A percentile compares a stretch with the other conserved stretches of the same genome.
Evolutionary conservation across 1,140 invertebrate genomes (phyloP).

Genomic region (Asbolus verrucosus): DNA sequence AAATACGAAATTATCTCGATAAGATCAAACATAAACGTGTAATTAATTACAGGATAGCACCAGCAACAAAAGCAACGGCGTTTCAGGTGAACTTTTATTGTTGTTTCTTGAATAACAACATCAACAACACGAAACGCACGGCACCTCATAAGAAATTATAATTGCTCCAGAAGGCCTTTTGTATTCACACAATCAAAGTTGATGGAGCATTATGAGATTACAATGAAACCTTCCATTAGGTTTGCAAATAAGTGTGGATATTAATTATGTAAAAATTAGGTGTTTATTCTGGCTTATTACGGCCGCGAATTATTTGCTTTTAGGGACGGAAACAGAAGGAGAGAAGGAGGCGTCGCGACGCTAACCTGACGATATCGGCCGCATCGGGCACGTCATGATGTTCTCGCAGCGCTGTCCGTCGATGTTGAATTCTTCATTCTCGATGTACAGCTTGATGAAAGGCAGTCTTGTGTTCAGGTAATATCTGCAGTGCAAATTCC

Average conservation of each 20-base stretch:
- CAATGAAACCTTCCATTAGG: slow-evolving; percentile 42
- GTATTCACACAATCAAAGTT: slow-evolving; percentile 22
- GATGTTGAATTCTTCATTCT: slow-evolving; percentile 94
- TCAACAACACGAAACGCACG: background rate
- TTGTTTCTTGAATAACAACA: background rate
- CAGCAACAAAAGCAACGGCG: background rate
- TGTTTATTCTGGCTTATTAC: slow-evolving; percentile 46
- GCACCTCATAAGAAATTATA: slow-evolving; percentile 3
- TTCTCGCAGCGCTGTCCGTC: slow-evolving; percentile 94
- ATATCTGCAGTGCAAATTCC: slow-evolving; percentile 90
- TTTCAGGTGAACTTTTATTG: slow-evolving; percentile 9
- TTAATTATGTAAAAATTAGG: slow-evolving; percentile 47
- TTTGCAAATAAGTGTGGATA: slow-evolving; percentile 47
- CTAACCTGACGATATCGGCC: slow-evolving; percentile 83
- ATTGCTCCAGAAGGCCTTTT: slow-evolving; percentile 11
- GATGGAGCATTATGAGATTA: slow-evolving; percentile 44
- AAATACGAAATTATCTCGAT: slow-evolving; percentile 15
- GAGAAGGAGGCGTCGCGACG: too few species aligned
- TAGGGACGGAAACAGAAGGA: too few species aligned
- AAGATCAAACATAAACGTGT: slow-evolving; percentile 24
- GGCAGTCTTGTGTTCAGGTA: slow-evolving; percentile 87
- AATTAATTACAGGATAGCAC: background rate
- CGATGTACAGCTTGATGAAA: slow-evolving; percentile 92
- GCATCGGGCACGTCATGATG: slow-evolving; percentile 94
- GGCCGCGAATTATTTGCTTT: slow-evolving; percentile 7